Conservation (phyloP, 2,113 vertebrate genomes). For the Pedionomus torquatus region DNA sequence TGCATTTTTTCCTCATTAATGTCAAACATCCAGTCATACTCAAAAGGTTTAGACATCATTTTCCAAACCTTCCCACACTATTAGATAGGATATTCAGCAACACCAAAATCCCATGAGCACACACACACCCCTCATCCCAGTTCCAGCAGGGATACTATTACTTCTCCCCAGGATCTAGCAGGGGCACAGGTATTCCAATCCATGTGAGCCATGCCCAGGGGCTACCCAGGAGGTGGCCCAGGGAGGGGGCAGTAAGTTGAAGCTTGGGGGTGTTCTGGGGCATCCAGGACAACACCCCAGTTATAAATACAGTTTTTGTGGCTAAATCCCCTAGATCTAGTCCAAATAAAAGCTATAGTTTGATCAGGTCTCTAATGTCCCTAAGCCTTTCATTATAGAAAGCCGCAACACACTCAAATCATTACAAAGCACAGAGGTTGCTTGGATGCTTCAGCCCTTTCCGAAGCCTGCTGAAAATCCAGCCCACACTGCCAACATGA, state of each 20-base stretch:
- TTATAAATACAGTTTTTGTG: neutral
- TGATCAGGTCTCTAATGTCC: neutral
- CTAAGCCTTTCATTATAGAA: neutral
- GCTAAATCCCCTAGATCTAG: neutral
- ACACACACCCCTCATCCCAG: no score
- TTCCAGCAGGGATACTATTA: no score
- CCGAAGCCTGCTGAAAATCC: neutral
- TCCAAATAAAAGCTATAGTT: neutral
- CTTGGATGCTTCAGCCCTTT: neutral
- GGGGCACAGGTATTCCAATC: no score
- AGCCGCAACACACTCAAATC: neutral
- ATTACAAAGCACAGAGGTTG: neutral
- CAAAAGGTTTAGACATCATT: neutral
- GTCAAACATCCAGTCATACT: neutral
- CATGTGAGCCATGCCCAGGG: no score
- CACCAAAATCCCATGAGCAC: neutral
- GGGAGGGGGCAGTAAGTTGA: no score
- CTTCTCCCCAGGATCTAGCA: no score
- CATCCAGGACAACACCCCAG: no score
- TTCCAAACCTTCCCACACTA: neutral
- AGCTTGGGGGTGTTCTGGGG: no score
- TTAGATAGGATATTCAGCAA: neutral
- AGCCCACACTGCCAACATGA: fast-evolving
- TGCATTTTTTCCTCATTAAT: constrained; percentile 20
- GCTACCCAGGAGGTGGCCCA: no score